A percentile compares a stretch with the other conserved stretches of the same genome.
These are phyloP conservation scores for Morone saxatilis DNA, from an alignment of 2,113 vertebrate species.

Conservation along the genomic window DNA sequence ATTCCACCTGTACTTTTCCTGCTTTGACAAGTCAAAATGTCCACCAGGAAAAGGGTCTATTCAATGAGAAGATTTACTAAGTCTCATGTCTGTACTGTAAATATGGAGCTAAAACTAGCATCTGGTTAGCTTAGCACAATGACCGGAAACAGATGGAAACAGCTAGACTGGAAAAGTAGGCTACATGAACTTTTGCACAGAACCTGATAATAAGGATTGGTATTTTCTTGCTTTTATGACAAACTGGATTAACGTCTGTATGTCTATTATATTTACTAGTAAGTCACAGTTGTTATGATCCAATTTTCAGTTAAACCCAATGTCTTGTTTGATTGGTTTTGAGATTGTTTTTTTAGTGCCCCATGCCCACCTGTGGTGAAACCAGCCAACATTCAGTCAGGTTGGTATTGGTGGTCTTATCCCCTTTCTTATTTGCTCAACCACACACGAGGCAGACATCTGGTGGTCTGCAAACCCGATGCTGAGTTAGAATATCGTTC, in stretches of 20 bases:
- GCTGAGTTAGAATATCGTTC: no score
- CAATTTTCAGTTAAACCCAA: background rate
- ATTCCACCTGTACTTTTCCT: no score
- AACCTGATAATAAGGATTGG: no score
- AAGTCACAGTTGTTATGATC: background rate
- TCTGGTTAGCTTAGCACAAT: background rate
- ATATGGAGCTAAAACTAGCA: background rate
- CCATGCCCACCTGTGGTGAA: background rate
- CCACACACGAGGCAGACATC: background rate
- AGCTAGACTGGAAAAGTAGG: no score
- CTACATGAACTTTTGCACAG: no score
- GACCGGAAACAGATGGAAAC: background rate
- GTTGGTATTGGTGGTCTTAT: background rate
- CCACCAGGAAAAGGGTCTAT: no score
- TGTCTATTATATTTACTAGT: background rate
- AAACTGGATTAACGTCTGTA: background rate
- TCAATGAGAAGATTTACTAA: no score
- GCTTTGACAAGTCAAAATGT: no score
- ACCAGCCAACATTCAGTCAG: background rate
- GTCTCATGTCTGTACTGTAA: background rate
- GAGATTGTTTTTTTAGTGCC: background rate
- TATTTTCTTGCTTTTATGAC: background rate
- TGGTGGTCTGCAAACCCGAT: background rate
- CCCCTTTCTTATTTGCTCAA: background rate
- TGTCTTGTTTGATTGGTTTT: rapidly evolving